Percentiles rank a stretch among this genome's conserved stretches.
Evolutionary conservation across 2,888 invertebrate genomes (phyloP).

Genomic region (Nomada ruficornis): DNA sequence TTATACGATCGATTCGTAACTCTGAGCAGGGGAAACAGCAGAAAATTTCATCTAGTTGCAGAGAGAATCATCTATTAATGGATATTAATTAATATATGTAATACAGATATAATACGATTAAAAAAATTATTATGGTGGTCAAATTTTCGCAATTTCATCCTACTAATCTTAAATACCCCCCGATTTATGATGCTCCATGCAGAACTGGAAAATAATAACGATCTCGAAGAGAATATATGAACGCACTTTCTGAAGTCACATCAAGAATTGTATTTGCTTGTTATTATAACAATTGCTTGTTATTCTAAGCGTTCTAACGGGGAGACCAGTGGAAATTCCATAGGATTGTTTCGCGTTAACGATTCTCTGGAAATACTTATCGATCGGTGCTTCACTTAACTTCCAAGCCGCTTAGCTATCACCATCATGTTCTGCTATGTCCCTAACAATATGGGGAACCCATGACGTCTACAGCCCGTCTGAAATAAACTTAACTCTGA

Average conservation of each 20-base stretch:
- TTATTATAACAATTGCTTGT: not conserved
- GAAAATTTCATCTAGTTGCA: no score
- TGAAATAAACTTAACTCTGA: not conserved
- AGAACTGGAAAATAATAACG: not conserved
- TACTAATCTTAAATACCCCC: no score
- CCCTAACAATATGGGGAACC: not conserved
- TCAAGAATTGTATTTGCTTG: no score
- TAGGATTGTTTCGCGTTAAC: not conserved
- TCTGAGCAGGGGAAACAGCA: no score
- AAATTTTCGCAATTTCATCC: no score
- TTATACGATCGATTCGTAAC: no score
- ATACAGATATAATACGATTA: no score
- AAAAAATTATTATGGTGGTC: no score
- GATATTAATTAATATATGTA: no score
- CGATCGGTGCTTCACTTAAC: conserved; percentile 6
- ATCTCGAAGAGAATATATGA: no score
- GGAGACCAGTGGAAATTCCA: not conserved
- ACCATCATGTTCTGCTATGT: not conserved
- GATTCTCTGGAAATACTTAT: conserved; percentile 14
- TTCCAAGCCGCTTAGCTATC: not conserved
- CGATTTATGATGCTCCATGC: no score
- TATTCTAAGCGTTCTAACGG: not conserved
- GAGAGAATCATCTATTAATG: no score
- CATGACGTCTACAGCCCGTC: not conserved
- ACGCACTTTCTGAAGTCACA: not conserved